Base-by-base conservation (phyloP, 2,113 vertebrate species). In the Podarcis muralis region DNA sequence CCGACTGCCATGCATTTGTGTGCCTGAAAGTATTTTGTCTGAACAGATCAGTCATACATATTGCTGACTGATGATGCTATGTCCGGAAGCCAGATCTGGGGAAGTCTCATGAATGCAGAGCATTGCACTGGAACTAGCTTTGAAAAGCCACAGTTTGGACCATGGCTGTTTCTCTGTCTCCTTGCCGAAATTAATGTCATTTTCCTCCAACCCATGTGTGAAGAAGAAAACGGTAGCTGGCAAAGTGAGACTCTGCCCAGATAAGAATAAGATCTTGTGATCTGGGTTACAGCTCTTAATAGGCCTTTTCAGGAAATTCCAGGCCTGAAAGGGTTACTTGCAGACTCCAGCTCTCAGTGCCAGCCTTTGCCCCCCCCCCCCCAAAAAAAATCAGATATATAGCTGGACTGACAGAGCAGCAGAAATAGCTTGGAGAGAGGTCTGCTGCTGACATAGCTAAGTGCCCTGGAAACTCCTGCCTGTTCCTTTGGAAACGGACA, bases 391-490 rank as follows among this genome's bases (percentile, higher is more conserved):
- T 23, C 87, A 79, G 4, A 4, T 72, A 71, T 35, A 48, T 43
- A 69, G 35, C 37, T 71, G 32, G 53, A 25, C 30, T 89, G 25
- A 84, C 43, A 89, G 82, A 84, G 43, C 43, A 80, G 65, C 65
- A 84, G 27, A 82, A 84, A 84, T 59, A 40, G 75, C 68, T 65
- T 89, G 68, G 83, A 85, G 20, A 43, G 48, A 84, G 30, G 83
- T 35, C 68, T 85, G 76, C 68, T 85, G 76, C 66, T 74, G 77
- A 84, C 32, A 84, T 27, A 83, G 71, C 81, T 48, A 81, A 78
- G 65, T 72, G 48, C 48, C 37, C 27, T 40, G n/a, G 12, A 80
- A 78, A 48, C 35, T 59, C 76, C 83, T 62, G 48, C 40, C 48
- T 62, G 66, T 5, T 32, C 18, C 66, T 71, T 62, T 43, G 27